A percentile compares a stretch with the other conserved stretches of the same genome.
Evolutionary conservation across 2,797 vertebrate genomes (phyloP).

Genomic region (Cheirogaleus major): DNA sequence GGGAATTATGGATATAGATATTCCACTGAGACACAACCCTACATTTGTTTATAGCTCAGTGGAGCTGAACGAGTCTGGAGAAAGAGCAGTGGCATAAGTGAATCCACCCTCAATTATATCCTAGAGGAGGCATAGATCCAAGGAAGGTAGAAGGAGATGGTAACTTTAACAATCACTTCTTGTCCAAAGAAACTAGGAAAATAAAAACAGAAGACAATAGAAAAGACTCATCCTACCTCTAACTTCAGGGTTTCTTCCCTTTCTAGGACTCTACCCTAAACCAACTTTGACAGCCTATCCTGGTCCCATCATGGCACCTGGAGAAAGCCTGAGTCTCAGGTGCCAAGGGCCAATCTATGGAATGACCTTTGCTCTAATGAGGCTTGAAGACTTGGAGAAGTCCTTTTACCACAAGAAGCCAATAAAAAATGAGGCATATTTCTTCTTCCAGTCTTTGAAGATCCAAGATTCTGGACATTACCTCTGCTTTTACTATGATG

Average conservation of each 20-base stretch:
- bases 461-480: conserved; percentile 66
- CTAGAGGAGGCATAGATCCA: not conserved
- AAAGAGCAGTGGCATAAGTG: not conserved
- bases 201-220: conserved; percentile 32
- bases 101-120: not conserved
- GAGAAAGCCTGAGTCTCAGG: conserved; percentile 71
- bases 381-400: conserved; percentile 69
- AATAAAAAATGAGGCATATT: conserved; percentile 72
- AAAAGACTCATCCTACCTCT: conserved; percentile 32
- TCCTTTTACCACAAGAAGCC: conserved; percentile 62
- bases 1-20: not conserved
- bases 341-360: conserved; percentile 76
- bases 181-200: conserved; percentile 36
- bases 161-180: not conserved
- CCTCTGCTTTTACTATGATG: conserved; percentile 74
- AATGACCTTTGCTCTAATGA: conserved; percentile 75
- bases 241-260: conserved; percentile 59
- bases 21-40: not conserved
- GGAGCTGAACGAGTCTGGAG: not conserved
- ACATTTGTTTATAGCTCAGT: not conserved
- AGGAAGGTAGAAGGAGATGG: not conserved
- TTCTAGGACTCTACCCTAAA: conserved; percentile 76
- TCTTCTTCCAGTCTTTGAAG: conserved; percentile 66
- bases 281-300: conserved; percentile 68
- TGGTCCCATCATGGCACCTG: conserved; percentile 49